Evolutionary conservation across 2,797 vertebrate species (phyloP).

Genomic region (Eurystomus glaucurus): DNA sequence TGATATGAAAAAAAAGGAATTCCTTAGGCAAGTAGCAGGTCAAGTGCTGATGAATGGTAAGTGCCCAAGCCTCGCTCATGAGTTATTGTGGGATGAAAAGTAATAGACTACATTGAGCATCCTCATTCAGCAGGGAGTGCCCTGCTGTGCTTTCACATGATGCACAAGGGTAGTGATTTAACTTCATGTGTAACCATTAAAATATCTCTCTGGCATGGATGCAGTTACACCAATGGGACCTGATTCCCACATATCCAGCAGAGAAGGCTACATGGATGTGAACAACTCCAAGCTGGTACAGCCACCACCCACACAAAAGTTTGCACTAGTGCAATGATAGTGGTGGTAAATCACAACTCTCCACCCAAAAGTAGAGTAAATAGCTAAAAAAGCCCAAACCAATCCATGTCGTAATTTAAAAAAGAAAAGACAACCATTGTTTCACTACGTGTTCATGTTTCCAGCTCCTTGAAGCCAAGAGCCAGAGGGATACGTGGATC

Average conservation of each 20-base stretch:
- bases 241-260: neutral
- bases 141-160: neutral
- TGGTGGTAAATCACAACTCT: neutral
- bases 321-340: rapidly evolving
- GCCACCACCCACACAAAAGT: rapidly evolving
- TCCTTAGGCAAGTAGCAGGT: neutral
- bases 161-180: neutral
- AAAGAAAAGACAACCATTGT: neutral
- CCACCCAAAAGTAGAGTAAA: neutral
- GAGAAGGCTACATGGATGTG: too few species aligned
- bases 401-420: rapidly evolving
- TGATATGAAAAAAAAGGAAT: neutral
- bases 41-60: neutral
- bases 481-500: rapidly evolving
- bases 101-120: neutral
- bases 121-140: neutral
- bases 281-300: neutral
- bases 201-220: neutral
- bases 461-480: neutral
- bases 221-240: neutral
- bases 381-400: neutral
- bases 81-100: neutral
- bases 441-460: neutral
- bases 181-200: neutral
- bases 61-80: neutral